Evolutionary conservation across 92 coral and sea anemone genomes (phyloP), one percentile per base, ranked within the genome.

Genomic region (Siderastrea siderea): DNA sequence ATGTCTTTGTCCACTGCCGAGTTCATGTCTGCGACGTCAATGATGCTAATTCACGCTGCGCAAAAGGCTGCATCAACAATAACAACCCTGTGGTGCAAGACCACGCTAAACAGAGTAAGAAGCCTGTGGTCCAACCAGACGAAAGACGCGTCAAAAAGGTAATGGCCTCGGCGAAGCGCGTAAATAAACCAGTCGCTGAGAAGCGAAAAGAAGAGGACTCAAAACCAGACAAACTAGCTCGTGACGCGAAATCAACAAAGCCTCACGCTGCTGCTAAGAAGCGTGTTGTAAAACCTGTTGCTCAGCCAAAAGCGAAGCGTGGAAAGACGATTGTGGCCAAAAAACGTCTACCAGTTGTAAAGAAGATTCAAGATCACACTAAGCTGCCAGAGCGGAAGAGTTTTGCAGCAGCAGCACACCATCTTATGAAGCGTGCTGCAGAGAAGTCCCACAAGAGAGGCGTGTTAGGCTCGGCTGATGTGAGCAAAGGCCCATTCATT

Each of bases 1-100:
- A 93, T 53, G 98, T 95, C 74, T 95, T 93, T 57, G 74, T 95
- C 47, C 98, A 95, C 78, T 95, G 98, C 70, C 98, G 91, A 76
- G 93, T 95, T 48, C 65, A 86, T 16, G 98, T 95, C 14, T 95
- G 98, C 51, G 94, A 93, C 73, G 94, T 86, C 9, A 90, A 88
- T 47, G 95, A 95, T 73, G 57, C 63, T 12, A 80, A 93, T 78
- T 95, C 98, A 47, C 96, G 96, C 71, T 95, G 98, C 72, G 90
- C 90, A 16, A 83, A 85, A 55, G 97, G 95, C 13, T 90, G 96
- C 77, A 83, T 86, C 43, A 26, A 70, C 10, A 63, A 74, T 50
- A 49, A 16, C 64, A 17, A 46, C 4, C 67, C 82, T 2, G 68
- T 13, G 16, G 52, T 6, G 49, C 53, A 54, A 77, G 89, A 85